A percentile compares a stretch with the other conserved stretches of the same genome.
Evolutionary conservation across 2,113 vertebrate genomes (phyloP).

Genomic region (Tychaedon coryphoeus): DNA sequence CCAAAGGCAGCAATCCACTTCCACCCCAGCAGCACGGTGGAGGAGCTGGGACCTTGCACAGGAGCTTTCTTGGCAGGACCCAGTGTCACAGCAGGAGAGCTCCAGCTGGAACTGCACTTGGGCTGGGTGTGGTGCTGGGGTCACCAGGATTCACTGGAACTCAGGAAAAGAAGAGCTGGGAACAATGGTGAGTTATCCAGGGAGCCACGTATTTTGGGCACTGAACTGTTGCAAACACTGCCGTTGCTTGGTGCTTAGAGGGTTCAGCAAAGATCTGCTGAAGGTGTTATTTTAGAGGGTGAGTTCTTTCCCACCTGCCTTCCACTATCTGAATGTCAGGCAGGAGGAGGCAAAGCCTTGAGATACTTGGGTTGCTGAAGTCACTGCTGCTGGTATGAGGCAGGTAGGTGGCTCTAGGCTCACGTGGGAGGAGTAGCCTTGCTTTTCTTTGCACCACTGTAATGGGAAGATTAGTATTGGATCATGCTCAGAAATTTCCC

Average conservation of each 20-base stretch:
- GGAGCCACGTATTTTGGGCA: background rate
- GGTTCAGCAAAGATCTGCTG: background rate
- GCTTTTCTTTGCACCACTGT: background rate
- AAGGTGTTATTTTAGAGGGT: background rate
- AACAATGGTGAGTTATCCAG: background rate
- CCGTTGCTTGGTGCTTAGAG: background rate
- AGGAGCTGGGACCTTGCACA: background rate
- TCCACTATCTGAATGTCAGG: background rate
- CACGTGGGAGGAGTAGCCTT: background rate
- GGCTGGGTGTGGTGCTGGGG: background rate
- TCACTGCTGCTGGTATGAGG: background rate
- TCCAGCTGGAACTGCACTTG: fast-evolving
- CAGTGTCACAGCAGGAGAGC: background rate
- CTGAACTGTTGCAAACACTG: background rate
- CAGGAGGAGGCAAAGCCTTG: background rate
- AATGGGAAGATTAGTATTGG: background rate
- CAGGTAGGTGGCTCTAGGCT: background rate
- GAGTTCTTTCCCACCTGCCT: background rate
- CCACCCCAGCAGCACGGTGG: background rate
- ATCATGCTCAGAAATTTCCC: background rate
- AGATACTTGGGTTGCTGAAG: background rate
- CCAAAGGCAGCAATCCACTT: background rate
- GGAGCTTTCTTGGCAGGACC: background rate
- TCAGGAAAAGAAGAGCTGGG: background rate
- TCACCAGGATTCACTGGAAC: background rate